Evolutionary conservation across 1,140 invertebrate genomes (phyloP), one percentile per base, ranked within the genome.

Genomic region (Vanessa tameamea): DNA sequence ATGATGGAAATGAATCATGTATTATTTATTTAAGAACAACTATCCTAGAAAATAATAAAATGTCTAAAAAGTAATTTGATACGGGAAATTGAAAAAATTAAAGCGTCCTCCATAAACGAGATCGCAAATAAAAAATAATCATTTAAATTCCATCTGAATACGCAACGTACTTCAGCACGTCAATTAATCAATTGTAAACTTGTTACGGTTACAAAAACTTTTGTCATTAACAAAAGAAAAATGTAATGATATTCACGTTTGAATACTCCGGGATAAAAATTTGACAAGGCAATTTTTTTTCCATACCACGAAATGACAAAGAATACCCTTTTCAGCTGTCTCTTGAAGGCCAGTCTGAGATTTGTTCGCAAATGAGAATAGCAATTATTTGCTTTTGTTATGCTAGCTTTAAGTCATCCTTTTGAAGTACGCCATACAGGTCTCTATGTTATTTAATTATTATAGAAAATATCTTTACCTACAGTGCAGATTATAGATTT

Each of bases 301-400:
- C 57, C 55, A 37, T 48, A 47, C 72, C 65, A 15, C 72, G 26
- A 11, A 63, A 69, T 74, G 66, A 74, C 72, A 74, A 74, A 69
- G 66, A 69, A 20, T 69, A 74, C 57, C 66, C 72, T 74, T 74
- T 74, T 74, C 66, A 74, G 67, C 72, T 74, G 72, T 74, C 72
- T 64, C 72, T 53, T 53, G 72, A 16, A 68, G 65, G 65, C 57
- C 26, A 53, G 68, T 68, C 57, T 47, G 47, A 74, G 72, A 69
- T 74, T 69, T 69, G 57, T 73, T 50, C 63, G 55, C 55, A 73
- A 73, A 73, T 57, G 64, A 73, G 55, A 59, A 53, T 63, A 15
- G 65, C 72, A 73, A 73, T 73, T 73, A 73, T 26, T 68, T 51
- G 72, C 64, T 67, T 67, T 73, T 73, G 65, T 73, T 68, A 50